Evolutionary conservation across 2,113 vertebrate genomes (phyloP).

Genomic region (Murina feae): DNA sequence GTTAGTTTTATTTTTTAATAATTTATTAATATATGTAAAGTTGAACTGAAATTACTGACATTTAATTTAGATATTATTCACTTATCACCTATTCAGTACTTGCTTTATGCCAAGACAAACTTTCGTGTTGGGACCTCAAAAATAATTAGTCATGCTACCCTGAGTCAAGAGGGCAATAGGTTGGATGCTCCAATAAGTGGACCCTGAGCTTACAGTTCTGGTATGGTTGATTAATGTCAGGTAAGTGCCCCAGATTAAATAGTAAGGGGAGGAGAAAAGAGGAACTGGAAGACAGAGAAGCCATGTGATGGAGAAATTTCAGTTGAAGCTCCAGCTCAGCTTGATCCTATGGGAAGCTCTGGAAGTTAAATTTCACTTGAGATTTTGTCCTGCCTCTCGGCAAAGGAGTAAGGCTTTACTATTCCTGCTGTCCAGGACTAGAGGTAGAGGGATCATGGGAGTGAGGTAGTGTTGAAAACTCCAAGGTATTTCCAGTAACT

Average conservation of each 20-base stretch:
- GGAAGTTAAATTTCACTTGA: background rate
- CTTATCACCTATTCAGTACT: background rate
- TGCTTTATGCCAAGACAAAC: background rate
- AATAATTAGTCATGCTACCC: background rate
- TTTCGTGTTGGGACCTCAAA: background rate
- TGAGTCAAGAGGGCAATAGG: background rate
- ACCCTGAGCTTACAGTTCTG: background rate
- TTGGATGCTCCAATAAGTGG: background rate
- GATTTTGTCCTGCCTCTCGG: background rate
- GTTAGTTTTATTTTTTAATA: background rate
- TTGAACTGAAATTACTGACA: background rate
- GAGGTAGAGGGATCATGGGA: background rate
- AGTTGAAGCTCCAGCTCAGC: background rate
- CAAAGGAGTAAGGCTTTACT: background rate
- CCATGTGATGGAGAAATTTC: background rate
- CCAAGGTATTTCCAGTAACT: background rate
- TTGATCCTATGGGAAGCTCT: background rate
- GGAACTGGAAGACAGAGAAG: background rate
- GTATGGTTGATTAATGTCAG: background rate
- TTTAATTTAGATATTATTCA: background rate
- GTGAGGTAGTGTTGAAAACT: background rate
- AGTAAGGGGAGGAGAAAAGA: background rate
- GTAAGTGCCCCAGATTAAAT: background rate
- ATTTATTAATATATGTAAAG: background rate
- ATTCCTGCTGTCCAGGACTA: background rate